A percentile compares a stretch with the other conserved stretches of the same genome.
phyloP scores from a whole-genome alignment of 2,888 invertebrate species.

The Amblyjoppa fuscipennis region DNA sequence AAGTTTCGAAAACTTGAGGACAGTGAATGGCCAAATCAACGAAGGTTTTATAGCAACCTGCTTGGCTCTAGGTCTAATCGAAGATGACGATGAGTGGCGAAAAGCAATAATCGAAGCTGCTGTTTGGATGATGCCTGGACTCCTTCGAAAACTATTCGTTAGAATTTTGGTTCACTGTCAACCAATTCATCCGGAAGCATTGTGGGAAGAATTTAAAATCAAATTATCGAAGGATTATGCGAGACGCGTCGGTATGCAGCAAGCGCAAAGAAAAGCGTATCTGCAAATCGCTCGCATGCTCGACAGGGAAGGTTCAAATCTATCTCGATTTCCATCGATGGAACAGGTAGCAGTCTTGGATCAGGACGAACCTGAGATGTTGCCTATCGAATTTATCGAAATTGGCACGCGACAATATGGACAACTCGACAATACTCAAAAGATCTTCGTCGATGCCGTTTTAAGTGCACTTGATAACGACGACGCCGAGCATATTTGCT shows the following conservation, averaged over 20 bases:
- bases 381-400: too few species aligned
- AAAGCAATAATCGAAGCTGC: slow-evolving; percentile 53
- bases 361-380: too few species aligned
- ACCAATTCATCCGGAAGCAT: slow-evolving; percentile 22
- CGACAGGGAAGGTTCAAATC: too few species aligned
- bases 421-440: slow-evolving; percentile 55
- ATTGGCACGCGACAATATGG: too few species aligned
- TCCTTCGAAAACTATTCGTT: slow-evolving; percentile 76
- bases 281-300: too few species aligned
- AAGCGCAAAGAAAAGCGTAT: slow-evolving; percentile 27
- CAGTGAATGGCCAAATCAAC: slow-evolving; percentile 70
- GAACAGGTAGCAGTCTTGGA: too few species aligned
- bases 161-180: slow-evolving; percentile 70
- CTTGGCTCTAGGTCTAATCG: slow-evolving; percentile 37
- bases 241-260: neutral
- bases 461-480: slow-evolving; percentile 52
- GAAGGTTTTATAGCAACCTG: slow-evolving; percentile 71
- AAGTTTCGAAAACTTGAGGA: slow-evolving; percentile 42
- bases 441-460: slow-evolving; percentile 77
- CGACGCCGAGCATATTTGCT: neutral
- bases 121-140: slow-evolving; percentile 64
- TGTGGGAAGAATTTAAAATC: slow-evolving; percentile 71
- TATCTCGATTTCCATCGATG: too few species aligned
- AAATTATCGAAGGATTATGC: slow-evolving; percentile 59
- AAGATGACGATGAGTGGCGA: slow-evolving; percentile 70